These are phyloP conservation scores for Hirtodrosophila cameraria DNA, from an alignment of 2,888 invertebrate species.

Conservation along the genomic window DNA sequence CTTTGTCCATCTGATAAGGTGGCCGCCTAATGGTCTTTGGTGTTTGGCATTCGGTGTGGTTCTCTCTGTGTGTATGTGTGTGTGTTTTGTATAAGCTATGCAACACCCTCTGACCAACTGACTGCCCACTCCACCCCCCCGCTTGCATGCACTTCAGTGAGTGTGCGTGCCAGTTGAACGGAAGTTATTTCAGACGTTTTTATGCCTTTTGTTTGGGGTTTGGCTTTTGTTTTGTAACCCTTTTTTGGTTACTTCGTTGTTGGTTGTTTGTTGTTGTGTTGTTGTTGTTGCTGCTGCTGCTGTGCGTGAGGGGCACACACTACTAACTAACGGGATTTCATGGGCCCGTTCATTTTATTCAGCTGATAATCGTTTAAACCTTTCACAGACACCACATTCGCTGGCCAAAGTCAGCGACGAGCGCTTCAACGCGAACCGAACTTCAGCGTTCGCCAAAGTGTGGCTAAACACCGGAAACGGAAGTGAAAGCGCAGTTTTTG, in stretches of 20 bases:
- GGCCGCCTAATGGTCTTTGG: constrained; percentile 55
- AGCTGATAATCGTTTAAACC: constrained; percentile 74
- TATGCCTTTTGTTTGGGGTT: constrained; percentile 64
- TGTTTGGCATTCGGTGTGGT: constrained; percentile 47
- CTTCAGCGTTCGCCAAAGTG: constrained; percentile 59
- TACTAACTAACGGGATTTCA: constrained; percentile 57
- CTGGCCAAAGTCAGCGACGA: constrained; percentile 28
- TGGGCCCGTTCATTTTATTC: constrained; percentile 67
- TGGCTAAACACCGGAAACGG: constrained; percentile 75
- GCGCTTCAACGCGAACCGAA: constrained; percentile 16
- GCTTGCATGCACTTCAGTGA: background rate
- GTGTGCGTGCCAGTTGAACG: constrained; percentile 62
- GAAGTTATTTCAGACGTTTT: constrained; percentile 78
- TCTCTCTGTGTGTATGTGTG: constrained; percentile 15
- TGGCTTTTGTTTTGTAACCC: constrained; percentile 56
- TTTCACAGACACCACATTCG: constrained; percentile 70
- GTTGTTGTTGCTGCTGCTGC: constrained; percentile 17
- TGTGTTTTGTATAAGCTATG: constrained; percentile 49
- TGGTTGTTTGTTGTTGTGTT: constrained; percentile 21
- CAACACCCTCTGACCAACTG: constrained; percentile 20
- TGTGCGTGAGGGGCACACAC: constrained; percentile 42
- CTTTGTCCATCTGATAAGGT: constrained; percentile 72
- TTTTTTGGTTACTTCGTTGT: constrained; percentile 41
- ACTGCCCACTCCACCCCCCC: background rate
- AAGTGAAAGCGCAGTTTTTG: constrained; percentile 75